Evolutionary conservation across 2,797 vertebrate genomes (phyloP), one percentile per base, ranked within the genome.

Genomic region (Helicolenus hilgendorfi): DNA sequence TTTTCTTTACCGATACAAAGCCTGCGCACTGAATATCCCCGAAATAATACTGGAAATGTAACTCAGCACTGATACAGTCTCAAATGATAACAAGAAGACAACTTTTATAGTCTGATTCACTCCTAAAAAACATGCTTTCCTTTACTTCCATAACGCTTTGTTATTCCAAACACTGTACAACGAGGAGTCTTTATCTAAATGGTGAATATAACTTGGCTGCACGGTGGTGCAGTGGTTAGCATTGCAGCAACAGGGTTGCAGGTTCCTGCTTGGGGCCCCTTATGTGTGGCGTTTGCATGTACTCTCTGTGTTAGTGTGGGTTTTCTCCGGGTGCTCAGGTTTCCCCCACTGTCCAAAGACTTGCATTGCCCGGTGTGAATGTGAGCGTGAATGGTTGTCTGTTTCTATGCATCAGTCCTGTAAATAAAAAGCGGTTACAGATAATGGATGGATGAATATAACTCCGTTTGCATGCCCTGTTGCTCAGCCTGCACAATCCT

Each of bases 401-500:
- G 38, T 41, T 0, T 45, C 41, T 45, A 45, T 18, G 18, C 18
- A 0, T 41, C 14, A 41, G 15, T 0, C 41, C 41, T 45, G 41
- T n/a, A n/a, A n/a, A n/a, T n/a, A n/a, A n/a, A n/a, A n/a, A 49
- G 45, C 18, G 7, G 45, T 49, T 49, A 49, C 45, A 49, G 45
- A 49, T 49, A 49, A 49, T 49, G 45, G 45, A 49, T 20, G 18
- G 45, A 49, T 20, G 4, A 41, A n/a, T 29, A 31, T 0, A 71
- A 26, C 4, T 65, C 14, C 1, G 20, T 24, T 10, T 71, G 58
- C 5, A 20, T 31, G 69, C 13, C 68, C 62, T 63, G 71, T 77
- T 80, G 75, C 79, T 84, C 74, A 24, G 45, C 8, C 26, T 36
- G 35, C 29, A n/a, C 65, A 58, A 62, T 84, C 49, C 64, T 85